phyloP scores from a whole-genome alignment of 2,797 vertebrate species.

The Melanotaenia trifasciata region DNA sequence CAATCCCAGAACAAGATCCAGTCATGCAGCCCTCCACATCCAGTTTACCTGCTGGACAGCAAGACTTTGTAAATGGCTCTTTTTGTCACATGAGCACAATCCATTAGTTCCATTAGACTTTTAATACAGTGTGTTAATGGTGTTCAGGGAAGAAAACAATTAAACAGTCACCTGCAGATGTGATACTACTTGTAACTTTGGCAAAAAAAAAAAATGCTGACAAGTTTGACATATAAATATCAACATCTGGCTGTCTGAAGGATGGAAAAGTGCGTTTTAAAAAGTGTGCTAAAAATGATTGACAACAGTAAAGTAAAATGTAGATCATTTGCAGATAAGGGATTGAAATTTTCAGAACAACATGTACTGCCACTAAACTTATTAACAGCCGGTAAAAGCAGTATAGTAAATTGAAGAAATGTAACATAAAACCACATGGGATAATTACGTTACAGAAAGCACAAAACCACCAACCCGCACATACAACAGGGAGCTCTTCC shows the following conservation, averaged over 20 bases:
- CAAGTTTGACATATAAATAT: not conserved
- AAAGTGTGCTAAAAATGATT: not conserved
- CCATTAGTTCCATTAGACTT: constrained; percentile 7
- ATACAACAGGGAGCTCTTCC: constrained; percentile 24
- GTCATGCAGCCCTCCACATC: constrained; percentile 24
- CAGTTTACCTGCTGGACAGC: constrained; percentile 24
- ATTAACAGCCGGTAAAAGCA: constrained; percentile 14
- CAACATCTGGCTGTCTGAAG: not conserved
- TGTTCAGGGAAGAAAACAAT: not conserved
- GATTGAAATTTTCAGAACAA: not conserved
- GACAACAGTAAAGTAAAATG: constrained; percentile 2
- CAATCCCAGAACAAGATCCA: constrained; percentile 52
- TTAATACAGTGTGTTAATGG: constrained; percentile 1
- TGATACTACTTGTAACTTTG: not conserved
- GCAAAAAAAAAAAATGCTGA: not conserved
- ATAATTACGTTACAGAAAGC: constrained; percentile 28
- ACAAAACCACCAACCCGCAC: constrained; percentile 47
- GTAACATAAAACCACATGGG: constrained; percentile 29
- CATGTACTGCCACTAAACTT: constrained; percentile 1
- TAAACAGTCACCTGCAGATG: not conserved
- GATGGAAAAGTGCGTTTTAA: not conserved
- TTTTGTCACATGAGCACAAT: constrained; percentile 31
- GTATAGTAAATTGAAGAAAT: constrained; percentile 26
- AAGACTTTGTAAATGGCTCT: constrained; percentile 23
- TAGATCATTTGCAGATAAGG: constrained; percentile 3